phyloP scores from a whole-genome alignment of 2,888 invertebrate species.

The Tetanocera ferruginea region DNA sequence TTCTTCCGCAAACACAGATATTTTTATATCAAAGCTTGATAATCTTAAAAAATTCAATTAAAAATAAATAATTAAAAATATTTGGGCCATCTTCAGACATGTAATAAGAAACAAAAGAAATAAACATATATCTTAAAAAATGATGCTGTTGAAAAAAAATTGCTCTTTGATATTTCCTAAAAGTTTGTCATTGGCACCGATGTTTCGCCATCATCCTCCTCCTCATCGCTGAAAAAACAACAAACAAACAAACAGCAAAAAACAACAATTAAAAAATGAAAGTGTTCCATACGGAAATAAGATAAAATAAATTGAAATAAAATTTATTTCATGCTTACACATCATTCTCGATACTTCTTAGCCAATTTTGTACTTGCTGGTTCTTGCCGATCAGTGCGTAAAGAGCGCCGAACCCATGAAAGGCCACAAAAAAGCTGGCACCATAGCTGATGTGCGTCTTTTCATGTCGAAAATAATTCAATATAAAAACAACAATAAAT shows the following conservation, averaged over 20 bases:
- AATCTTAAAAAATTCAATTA: background rate
- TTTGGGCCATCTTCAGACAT: background rate
- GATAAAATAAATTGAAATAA: too few species aligned
- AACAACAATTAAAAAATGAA: background rate
- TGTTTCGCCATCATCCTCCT: conserved; percentile 58
- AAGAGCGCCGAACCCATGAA: conserved; percentile 61
- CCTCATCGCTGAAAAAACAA: conserved; percentile 47
- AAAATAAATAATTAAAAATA: background rate
- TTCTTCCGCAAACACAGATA: too few species aligned
- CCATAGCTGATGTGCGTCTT: conserved; percentile 61
- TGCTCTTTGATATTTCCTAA: conserved; percentile 28
- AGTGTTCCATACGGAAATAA: too few species aligned
- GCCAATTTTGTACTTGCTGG: conserved; percentile 59
- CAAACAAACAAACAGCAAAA: conserved; percentile 17
- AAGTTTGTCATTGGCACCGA: conserved; percentile 58
- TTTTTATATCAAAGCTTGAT: background rate
- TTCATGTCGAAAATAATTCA: conserved; percentile 59
- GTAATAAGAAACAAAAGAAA: background rate
- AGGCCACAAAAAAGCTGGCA: conserved; percentile 57
- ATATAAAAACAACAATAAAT: conserved; percentile 56
- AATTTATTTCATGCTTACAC: conserved; percentile 49
- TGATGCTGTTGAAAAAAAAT: background rate
- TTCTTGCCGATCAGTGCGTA: conserved; percentile 60
- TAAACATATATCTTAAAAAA: background rate
- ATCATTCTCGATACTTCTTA: conserved; percentile 50